Percentiles rank a stretch among this genome's conserved stretches.
phyloP scores from a whole-genome alignment of 2,888 invertebrate species.

The Rhopalosiphum nymphaeae region DNA sequence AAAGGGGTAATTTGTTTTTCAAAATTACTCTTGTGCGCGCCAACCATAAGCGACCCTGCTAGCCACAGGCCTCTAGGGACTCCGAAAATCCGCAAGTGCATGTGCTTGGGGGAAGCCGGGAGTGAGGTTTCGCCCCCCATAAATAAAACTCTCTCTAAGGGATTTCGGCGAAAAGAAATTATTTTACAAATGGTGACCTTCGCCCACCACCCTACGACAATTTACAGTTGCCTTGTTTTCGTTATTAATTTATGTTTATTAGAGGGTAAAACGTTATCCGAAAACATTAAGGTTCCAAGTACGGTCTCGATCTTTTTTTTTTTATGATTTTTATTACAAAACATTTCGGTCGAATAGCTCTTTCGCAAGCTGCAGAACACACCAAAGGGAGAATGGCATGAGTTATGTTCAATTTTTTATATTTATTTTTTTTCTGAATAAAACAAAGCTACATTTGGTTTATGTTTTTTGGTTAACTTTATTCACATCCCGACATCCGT shows the following conservation, averaged over 20 bases:
- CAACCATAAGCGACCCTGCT: constrained; percentile 50
- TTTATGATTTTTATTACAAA: constrained; percentile 54
- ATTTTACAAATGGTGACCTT: constrained; percentile 57
- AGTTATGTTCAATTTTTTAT: constrained; percentile 38
- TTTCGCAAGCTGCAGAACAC: background rate
- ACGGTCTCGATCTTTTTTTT: constrained; percentile 51
- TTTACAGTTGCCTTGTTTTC: constrained; percentile 39
- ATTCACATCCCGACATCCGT: background rate
- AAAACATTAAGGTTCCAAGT: constrained; percentile 52
- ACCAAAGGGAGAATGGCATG: background rate
- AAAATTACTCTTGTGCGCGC: constrained; percentile 57
- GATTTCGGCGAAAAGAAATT: constrained; percentile 63
- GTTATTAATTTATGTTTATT: constrained; percentile 64
- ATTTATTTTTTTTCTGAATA: background rate
- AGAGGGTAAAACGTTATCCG: constrained; percentile 37
- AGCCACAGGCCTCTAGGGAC: constrained; percentile 46
- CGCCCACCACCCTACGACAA: background rate
- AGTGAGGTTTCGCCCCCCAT: constrained; percentile 36
- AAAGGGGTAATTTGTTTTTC: constrained; percentile 64
- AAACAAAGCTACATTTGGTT: constrained; percentile 31
- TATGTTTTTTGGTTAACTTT: background rate
- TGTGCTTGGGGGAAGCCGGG: background rate
- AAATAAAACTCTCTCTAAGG: constrained; percentile 59
- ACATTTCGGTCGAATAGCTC: constrained; percentile 18
- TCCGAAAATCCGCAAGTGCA: constrained; percentile 47